phyloP scores from a whole-genome alignment of 2,888 invertebrate species.

The Meghimatium bilineatum region DNA sequence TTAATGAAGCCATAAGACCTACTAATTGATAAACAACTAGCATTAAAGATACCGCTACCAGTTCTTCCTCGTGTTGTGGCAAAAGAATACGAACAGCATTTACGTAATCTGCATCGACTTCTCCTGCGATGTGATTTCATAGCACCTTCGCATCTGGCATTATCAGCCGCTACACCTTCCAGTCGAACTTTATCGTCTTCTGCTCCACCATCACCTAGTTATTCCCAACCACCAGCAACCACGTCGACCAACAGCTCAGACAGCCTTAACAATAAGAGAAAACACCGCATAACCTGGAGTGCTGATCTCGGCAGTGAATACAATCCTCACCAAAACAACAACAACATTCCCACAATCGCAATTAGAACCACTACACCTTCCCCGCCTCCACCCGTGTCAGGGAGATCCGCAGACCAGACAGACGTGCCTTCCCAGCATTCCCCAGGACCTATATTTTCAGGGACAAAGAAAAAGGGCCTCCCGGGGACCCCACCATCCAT shows the following conservation, averaged over 20 bases:
- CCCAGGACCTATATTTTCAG: slow-evolving; percentile 10
- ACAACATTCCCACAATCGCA: slow-evolving; percentile 22
- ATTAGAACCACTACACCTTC: slow-evolving; percentile 27
- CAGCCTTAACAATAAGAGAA: slow-evolving; percentile 27
- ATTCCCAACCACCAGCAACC: slow-evolving; percentile 10
- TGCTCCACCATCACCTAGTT: slow-evolving; percentile 1
- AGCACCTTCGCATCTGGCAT: slow-evolving; percentile 29
- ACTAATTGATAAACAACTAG: not conserved
- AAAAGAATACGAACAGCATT: slow-evolving; percentile 26
- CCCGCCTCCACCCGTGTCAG: slow-evolving; percentile 2
- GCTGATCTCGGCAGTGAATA: slow-evolving; percentile 25
- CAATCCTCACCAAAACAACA: slow-evolving; percentile 22
- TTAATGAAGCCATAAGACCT: not conserved
- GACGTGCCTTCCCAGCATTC: slow-evolving; percentile 24
- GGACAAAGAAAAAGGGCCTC: slow-evolving; percentile 28
- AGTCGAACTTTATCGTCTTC: slow-evolving; percentile 14
- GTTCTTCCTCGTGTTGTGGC: slow-evolving; percentile 37
- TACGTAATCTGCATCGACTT: slow-evolving; percentile 37
- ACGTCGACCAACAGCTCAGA: slow-evolving; percentile 10
- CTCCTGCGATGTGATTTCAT: slow-evolving; percentile 49
- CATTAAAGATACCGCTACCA: slow-evolving; percentile 48
- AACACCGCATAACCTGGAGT: slow-evolving; percentile 39
- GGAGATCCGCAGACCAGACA: slow-evolving; percentile 10
- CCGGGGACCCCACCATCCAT: slow-evolving; percentile 10
- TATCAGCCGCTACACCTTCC: slow-evolving; percentile 29